Base-by-base conservation (phyloP, 2,888 invertebrate genomes). In the Callosobruchus maculatus region DNA sequence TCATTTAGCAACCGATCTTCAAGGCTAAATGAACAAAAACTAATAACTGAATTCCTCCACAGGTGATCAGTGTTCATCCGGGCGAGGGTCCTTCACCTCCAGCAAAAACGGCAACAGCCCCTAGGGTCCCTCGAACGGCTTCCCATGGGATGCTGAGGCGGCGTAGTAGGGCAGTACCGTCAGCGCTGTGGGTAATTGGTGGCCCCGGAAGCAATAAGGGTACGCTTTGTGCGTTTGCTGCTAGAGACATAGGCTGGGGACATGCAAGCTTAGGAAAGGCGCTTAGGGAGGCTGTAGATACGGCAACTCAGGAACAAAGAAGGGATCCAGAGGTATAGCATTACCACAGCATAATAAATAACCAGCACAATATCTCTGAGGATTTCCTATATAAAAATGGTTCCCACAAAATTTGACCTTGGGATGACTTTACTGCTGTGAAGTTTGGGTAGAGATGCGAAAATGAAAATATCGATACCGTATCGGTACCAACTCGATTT, bases 171-270 rank as follows among this genome's bases (percentile, higher is more conserved):
- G 3, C 13, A 18, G 49, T 18, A 49, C 49, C 49, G 9, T 49
- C 68, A 5, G 86, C 87, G 4, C 78, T 88, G 20, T 87, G 87
- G 87, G 85, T 93, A 7, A 92, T 93, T 68, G 96, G 97, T 13
- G 97, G 97, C 0, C 97, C 97, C 0, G 97, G 97, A 72, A 96
- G 96, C 84, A 96, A 97, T 85, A 97, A 97, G 86, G 93, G 94
- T 0, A 88, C 90, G 0, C 88, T 97, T 49, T 96, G 96, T 85
- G 89, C 92, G 74, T 91, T 92, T 78, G 94, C 94, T 0, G 88
- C 90, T 0, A 90, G 92, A 76, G 90, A 92, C 80, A 90, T 90
- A 0, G 93, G 93, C 4, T 86, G 86, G 86, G 81, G 82, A 22
- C 86, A 86, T 76, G 81, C 85, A 21, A 85, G 85, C 78, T 88